phyloP scores from a whole-genome alignment of 2,797 vertebrate genomes.

The Trematomus bernacchii region DNA sequence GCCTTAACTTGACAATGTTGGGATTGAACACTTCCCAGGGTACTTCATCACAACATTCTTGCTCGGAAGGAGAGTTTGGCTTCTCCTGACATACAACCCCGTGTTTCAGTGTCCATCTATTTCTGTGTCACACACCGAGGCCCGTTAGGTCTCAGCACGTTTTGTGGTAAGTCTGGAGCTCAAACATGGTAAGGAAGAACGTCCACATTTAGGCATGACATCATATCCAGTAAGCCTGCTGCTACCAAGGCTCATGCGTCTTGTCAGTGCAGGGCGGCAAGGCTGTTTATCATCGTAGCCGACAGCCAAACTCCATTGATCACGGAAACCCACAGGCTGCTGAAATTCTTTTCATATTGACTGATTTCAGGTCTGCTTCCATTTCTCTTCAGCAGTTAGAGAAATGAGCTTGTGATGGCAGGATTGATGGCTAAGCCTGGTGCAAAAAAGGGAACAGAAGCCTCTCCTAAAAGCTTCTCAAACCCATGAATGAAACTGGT shows the following conservation, averaged over 20 bases:
- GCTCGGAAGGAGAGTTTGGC: conserved; percentile 13
- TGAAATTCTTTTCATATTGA: conserved; percentile 10
- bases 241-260: conserved; percentile 10
- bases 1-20: background rate
- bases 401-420: conserved; percentile 11
- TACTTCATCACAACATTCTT: conserved; percentile 32
- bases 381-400: conserved; percentile 9
- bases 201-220: conserved; percentile 70
- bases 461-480: background rate
- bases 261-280: conserved; percentile 10
- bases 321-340: background rate
- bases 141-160: conserved; percentile 45
- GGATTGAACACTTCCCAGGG: conserved; percentile 34
- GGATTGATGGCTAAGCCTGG: background rate
- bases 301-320: background rate
- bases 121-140: conserved; percentile 58
- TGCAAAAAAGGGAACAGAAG: background rate
- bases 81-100: conserved; percentile 50
- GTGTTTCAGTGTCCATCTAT: conserved; percentile 55
- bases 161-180: conserved; percentile 51
- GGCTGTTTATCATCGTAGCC: conserved; percentile 9
- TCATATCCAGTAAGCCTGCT: conserved; percentile 26
- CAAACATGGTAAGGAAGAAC: conserved; percentile 74
- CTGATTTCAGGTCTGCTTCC: conserved; percentile 31
- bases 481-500: background rate